phyloP scores from a whole-genome alignment of 1,140 invertebrate species.

The Ridgeia piscesae region DNA sequence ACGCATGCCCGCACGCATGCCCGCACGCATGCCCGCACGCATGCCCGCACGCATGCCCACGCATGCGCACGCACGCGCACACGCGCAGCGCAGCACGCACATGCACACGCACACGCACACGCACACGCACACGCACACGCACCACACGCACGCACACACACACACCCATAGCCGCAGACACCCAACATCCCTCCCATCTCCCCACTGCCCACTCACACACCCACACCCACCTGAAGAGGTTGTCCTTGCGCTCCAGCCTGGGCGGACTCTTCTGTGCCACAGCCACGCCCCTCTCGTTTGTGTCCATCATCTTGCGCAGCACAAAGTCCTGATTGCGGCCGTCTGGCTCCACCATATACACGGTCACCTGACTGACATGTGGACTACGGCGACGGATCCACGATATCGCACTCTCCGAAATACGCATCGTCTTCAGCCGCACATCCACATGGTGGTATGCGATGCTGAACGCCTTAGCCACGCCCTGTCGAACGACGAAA shows the following conservation, averaged over 20 bases:
- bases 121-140: too few species aligned
- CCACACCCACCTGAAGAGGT: conserved; percentile 47
- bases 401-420: conserved; percentile 53
- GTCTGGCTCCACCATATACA: conserved; percentile 54
- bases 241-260: conserved; percentile 54
- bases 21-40: too few species aligned
- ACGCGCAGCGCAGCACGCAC: too few species aligned
- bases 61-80: too few species aligned
- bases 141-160: too few species aligned
- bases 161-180: too few species aligned
- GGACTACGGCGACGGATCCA: conserved; percentile 54
- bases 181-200: too few species aligned
- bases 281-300: conserved; percentile 39
- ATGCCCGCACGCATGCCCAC: too few species aligned
- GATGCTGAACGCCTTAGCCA: conserved; percentile 55
- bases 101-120: too few species aligned
- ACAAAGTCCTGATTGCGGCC: conserved; percentile 40
- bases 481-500: conserved; percentile 41
- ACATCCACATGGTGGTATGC: conserved; percentile 54
- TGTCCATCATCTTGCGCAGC: conserved; percentile 51
- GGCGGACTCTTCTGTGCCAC: conserved; percentile 42
- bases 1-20: too few species aligned
- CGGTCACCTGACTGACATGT: conserved; percentile 47
- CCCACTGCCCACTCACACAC: too few species aligned
- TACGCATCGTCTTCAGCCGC: conserved; percentile 49